These are phyloP conservation scores for Timema podura DNA, from an alignment of 2,888 invertebrate species.

Conservation along the genomic window DNA sequence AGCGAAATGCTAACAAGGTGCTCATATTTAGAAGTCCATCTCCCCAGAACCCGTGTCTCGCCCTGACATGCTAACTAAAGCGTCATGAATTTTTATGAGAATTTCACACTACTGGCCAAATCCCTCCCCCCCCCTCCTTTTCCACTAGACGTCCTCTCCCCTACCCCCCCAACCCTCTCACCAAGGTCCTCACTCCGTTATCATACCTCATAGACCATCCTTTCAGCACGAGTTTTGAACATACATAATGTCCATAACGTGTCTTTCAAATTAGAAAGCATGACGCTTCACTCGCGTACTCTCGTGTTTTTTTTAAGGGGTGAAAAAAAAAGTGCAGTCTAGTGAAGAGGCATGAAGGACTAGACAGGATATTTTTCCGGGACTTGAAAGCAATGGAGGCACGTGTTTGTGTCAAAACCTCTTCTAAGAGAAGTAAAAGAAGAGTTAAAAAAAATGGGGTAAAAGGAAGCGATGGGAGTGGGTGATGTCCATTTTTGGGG, in stretches of 20 bases:
- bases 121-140: not conserved
- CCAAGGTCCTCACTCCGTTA: not conserved
- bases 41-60: not conserved
- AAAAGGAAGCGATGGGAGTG: no score
- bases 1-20: constrained; percentile 13
- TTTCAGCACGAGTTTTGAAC: not conserved
- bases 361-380: no score
- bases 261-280: constrained; percentile 14
- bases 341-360: no score
- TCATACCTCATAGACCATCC: not conserved
- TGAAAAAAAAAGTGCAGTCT: no score
- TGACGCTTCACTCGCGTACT: not conserved
- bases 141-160: not conserved
- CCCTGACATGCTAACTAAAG: constrained; percentile 12
- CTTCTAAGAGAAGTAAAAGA: no score
- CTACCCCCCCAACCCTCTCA: not conserved
- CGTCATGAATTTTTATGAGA: constrained; percentile 16
- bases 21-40: constrained; percentile 14
- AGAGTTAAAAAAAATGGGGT: no score
- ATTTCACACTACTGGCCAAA: not conserved
- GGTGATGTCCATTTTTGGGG: no score
- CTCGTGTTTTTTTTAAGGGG: not conserved
- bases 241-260: constrained; percentile 7
- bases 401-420: no score
- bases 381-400: no score